A percentile compares a stretch with the other conserved stretches of the same genome.
These are phyloP conservation scores for Falco biarmicus DNA, from an alignment of 2,797 vertebrate species.

Conservation along the genomic window DNA sequence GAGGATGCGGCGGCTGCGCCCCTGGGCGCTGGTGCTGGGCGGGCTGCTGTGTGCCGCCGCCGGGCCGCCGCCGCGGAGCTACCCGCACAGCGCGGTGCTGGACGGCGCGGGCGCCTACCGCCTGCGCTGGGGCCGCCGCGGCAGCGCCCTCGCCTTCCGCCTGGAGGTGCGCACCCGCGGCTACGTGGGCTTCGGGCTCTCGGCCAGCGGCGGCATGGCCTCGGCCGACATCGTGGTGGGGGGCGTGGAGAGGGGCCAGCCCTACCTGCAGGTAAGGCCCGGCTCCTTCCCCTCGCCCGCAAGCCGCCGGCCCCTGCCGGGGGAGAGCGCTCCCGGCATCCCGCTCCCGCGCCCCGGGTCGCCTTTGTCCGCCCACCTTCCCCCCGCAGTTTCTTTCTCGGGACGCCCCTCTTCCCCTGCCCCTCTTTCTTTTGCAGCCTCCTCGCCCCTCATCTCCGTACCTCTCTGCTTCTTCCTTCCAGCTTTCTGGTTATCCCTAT, in stretches of 20 bases:
- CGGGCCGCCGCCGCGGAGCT: conserved; percentile 8
- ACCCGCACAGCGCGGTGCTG: conserved; percentile 77
- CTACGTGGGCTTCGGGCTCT: conserved; percentile 88
- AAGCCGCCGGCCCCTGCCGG: not conserved
- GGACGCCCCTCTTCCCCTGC: not conserved
- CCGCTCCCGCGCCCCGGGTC: no score
- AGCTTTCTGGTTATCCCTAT: not conserved
- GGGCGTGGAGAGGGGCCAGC: conserved; percentile 82
- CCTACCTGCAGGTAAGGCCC: conserved; percentile 84
- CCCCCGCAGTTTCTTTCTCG: not conserved
- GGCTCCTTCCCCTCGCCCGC: not conserved
- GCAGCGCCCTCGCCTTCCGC: conserved; percentile 77
- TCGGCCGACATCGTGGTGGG: conserved; percentile 85
- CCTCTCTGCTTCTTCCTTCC: not conserved
- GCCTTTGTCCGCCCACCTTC: not conserved
- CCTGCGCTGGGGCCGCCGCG: conserved; percentile 79
- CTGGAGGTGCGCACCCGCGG: conserved; percentile 84
- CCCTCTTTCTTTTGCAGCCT: not conserved
- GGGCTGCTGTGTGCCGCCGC: not conserved
- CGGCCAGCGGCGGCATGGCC: conserved; percentile 84
- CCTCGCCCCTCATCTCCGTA: not conserved
- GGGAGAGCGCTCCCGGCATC: not conserved
- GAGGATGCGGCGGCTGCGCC: conserved; percentile 1
- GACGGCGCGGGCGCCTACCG: conserved; percentile 80
- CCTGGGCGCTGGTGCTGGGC: not conserved